Evolutionary conservation across 1,140 invertebrate species (phyloP), one percentile per base, ranked within the genome.

Genomic region (Bombus balteatus): DNA sequence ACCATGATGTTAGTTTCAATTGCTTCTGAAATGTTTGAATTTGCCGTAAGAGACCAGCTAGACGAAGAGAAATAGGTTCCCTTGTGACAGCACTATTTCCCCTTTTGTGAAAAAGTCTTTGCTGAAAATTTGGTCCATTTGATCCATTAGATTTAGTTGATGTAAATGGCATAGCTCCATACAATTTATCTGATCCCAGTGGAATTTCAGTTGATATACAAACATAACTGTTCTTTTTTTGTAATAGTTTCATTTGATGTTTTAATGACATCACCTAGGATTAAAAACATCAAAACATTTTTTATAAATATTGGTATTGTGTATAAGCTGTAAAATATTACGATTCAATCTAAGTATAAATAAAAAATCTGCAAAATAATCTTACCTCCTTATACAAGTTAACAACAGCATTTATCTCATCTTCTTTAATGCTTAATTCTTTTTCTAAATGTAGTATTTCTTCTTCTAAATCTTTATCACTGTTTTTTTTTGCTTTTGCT

Each of bases 361-460:
- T 32, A 32, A 65, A 68, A 68, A 1, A 12, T 68, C 34, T 25
- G 18, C 8, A 37, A 34, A 9, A 65, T 68, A 53, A 22, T 0
- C 43, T 86, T 88, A 94, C 95, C 90, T 96, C 95, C 84, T 95
- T 95, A 81, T 95, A 96, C n/a, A 96, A 90, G 72, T 92, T 89
- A 86, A 96, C 92, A 25, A 96, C 93, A 72, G 95, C 95, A 32
- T 91, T 94, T 53, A 96, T 95, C 90, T 96, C 96, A 85, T 95
- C 94, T 88, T 96, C 95, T 91, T 96, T 96, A 2, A 87, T 91
- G 37, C 86, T 92, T 5, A 96, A 89, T 75, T 95, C 92, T 53
- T 93, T 91, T 76, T 96, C 96, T 34, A 96, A 43, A 37, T 88
- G 79, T 53, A 90, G 86, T 13, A 96, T 43, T 90, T 96, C 91